Conservation (phyloP, 1,140 invertebrate species). For the Megalonaias nervosa region DNA sequence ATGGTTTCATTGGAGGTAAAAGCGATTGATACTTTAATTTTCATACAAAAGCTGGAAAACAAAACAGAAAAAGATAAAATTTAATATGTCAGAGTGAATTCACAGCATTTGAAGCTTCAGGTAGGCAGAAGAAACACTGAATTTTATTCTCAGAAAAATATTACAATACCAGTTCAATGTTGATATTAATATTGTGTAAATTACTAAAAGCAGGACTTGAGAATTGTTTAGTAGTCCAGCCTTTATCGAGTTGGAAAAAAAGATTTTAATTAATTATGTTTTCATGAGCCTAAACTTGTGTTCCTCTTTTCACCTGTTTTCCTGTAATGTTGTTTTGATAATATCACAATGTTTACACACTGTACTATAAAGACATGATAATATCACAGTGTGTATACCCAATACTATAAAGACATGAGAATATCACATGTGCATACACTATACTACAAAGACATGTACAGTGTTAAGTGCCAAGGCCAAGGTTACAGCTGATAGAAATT, state of each 20-base stretch:
- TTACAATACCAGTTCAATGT: too few relatives aligned
- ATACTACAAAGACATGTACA: too few relatives aligned
- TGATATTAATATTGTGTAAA: too few relatives aligned
- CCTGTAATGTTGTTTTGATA: background rate
- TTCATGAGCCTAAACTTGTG: background rate
- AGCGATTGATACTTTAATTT: background rate
- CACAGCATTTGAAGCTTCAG: background rate
- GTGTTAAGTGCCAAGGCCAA: too few relatives aligned
- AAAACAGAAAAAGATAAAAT: background rate
- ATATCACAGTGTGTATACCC: background rate
- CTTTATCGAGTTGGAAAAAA: background rate
- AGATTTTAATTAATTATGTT: background rate
- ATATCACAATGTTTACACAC: too few relatives aligned
- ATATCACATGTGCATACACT: too few relatives aligned
- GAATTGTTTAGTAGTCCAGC: background rate
- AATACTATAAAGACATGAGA: background rate
- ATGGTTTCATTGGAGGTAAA: conserved; percentile 62
- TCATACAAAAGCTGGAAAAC: background rate
- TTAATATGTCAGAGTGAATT: background rate
- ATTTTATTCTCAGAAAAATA: background rate
- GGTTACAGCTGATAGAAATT: too few relatives aligned
- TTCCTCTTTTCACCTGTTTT: background rate
- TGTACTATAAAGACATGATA: background rate
- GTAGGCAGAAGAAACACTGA: background rate
- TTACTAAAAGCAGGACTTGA: background rate